These are phyloP conservation scores for Panagrolaimus sp. DNA, from an alignment of 1,140 invertebrate species.

Conservation along the genomic window DNA sequence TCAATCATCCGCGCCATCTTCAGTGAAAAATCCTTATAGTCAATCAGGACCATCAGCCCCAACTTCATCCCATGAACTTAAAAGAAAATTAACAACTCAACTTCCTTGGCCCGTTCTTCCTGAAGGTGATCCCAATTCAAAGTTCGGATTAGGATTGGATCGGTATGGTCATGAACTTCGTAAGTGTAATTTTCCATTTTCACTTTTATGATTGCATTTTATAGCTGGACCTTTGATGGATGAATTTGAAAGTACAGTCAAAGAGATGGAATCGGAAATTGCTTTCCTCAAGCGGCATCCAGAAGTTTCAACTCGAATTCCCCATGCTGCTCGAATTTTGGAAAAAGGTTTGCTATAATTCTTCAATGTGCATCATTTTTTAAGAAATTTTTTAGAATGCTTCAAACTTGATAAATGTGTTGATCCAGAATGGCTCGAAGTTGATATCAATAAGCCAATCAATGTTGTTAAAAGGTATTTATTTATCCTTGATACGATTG, in stretches of 20 bases:
- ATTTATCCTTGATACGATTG: no score
- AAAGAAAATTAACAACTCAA: background rate
- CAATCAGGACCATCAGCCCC: no score
- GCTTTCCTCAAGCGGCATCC: constrained; percentile 13
- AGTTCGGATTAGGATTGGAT: background rate
- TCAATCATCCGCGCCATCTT: no score
- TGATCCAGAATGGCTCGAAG: constrained; percentile 49
- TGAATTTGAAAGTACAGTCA: background rate
- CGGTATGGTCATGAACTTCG: background rate
- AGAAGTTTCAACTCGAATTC: background rate
- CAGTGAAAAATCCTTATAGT: no score
- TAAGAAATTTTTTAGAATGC: constrained; percentile 2
- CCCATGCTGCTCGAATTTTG: constrained; percentile 2
- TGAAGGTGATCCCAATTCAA: background rate
- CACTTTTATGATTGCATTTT: no score
- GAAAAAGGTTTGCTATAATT: background rate
- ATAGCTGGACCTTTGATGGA: background rate
- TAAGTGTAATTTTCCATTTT: no score
- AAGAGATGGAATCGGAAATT: background rate
- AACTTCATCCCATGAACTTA: background rate
- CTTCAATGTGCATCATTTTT: background rate
- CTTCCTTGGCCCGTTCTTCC: background rate
- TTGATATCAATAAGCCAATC: constrained; percentile 47
- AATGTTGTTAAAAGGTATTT: no score
- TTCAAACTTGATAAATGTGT: constrained; percentile 20